Percentiles rank a stretch among this genome's conserved stretches.
Evolutionary conservation across 2,888 invertebrate genomes (phyloP).

Genomic region (Gasteruption jaculator): DNA sequence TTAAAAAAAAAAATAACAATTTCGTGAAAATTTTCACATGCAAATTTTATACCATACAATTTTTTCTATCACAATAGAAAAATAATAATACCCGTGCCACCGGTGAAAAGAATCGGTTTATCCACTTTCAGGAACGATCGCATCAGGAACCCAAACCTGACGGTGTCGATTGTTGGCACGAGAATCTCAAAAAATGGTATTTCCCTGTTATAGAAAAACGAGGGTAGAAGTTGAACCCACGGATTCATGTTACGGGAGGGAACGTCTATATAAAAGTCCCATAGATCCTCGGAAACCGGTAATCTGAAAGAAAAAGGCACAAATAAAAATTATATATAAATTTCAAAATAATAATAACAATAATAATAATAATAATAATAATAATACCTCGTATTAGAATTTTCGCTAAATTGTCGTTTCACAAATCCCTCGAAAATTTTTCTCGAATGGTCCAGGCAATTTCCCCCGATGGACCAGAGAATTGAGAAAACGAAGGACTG

Average conservation of each 20-base stretch:
- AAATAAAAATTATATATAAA: no score
- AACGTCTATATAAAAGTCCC: constrained; percentile 74
- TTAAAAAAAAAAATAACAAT: background rate
- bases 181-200: constrained; percentile 83
- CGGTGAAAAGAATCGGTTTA: constrained; percentile 83
- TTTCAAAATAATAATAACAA: constrained; percentile 9
- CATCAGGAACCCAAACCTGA: constrained; percentile 78
- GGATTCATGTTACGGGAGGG: constrained; percentile 65
- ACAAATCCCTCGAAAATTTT: constrained; percentile 68
- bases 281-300: constrained; percentile 67
- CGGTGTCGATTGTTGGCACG: constrained; percentile 88
- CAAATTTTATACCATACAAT: no score
- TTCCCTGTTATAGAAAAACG: constrained; percentile 65
- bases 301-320: constrained; percentile 55
- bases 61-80: no score
- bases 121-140: constrained; percentile 68
- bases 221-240: constrained; percentile 76
- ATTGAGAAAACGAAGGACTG: constrained; percentile 79
- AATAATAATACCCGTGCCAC: constrained; percentile 86
- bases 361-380: constrained; percentile 1
- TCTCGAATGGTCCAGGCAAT: constrained; percentile 67
- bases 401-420: constrained; percentile 66
- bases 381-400: constrained; percentile 61
- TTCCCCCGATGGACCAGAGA: constrained; percentile 85
- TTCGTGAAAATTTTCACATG: background rate